Evolutionary conservation across 2,888 invertebrate species (phyloP), one percentile per base, ranked within the genome.

Genomic region (Ischnus inquisitorius): DNA sequence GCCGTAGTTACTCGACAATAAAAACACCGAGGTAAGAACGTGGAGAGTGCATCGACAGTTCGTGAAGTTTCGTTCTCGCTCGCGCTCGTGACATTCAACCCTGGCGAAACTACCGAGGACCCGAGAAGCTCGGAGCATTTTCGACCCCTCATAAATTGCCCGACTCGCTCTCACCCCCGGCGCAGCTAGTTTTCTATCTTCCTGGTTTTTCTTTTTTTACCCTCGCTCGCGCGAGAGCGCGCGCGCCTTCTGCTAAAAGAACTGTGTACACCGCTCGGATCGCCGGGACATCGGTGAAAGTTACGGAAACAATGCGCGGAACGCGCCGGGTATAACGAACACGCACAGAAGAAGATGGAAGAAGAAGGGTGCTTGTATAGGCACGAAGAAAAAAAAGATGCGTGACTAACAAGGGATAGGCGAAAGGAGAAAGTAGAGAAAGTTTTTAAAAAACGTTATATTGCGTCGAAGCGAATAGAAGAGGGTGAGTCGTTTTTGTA

Each of bases 231-330:
- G 67, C 57, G 72, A 64, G 68, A 62, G 51, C 60, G 72, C 57
- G 72, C 71, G 72, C 67, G 60, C 65, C 71, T 64, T 64, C 46
- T 67, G 71, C 65, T 82, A 62, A 79, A 78, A 72, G 78, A 79
- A 83, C 81, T 78, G 78, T 39, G 25, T 46, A 3, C 71, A 19
- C 57, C 60, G 75, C 67, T 62, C 48, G 71, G 80, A 41, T 76
- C 69, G 72, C 64, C 79, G 74, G 48, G 85, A 78, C 85, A 77
- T 84, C 62, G 88, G 91, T 89, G 91, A 92, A 92, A 92, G 91
- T 91, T 90, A 87, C 88, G 90, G 83, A 90, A 90, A 92, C 92
- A 91, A 92, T 90, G 89, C 90, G 60, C 88, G 87, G 87, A 89
- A 90, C 87, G 88, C 86, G 79, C 76, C 16, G 46, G 72, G 64